phyloP scores from a whole-genome alignment of 1,140 invertebrate species.

The Pemphigus obesinymphae region DNA sequence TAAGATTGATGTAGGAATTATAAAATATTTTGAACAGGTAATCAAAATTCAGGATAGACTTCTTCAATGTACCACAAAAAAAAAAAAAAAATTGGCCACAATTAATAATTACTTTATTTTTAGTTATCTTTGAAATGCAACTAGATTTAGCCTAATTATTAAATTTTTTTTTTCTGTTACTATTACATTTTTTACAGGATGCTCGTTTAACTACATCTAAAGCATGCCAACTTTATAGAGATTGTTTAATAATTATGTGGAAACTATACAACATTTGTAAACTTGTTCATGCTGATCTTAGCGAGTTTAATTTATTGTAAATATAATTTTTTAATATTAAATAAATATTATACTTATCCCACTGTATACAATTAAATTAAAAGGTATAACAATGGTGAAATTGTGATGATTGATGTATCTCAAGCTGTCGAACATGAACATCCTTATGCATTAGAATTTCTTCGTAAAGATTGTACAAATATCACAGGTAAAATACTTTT shows the following conservation, averaged over 20 bases:
- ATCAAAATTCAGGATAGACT: too few species aligned
- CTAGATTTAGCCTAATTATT: too few species aligned
- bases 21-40: too few species aligned
- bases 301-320: constrained; percentile 89
- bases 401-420: constrained; percentile 87
- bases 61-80: too few species aligned
- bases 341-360: background rate
- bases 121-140: too few species aligned
- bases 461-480: constrained; percentile 92
- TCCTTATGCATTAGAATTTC: constrained; percentile 88
- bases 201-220: constrained; percentile 64
- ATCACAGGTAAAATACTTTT: constrained; percentile 59
- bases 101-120: too few species aligned
- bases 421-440: constrained; percentile 98
- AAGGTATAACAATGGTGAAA: constrained; percentile 22
- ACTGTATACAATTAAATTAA: background rate
- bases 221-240: constrained; percentile 74
- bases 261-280: constrained; percentile 86
- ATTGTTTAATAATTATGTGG: constrained; percentile 87
- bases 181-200: constrained; percentile 52
- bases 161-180: background rate
- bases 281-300: constrained; percentile 95
- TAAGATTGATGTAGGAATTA: too few species aligned
- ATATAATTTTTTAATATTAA: constrained; percentile 47
- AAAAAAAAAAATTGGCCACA: too few species aligned